phyloP scores from a whole-genome alignment of 2,888 invertebrate genomes.

The Tachina lurida region DNA sequence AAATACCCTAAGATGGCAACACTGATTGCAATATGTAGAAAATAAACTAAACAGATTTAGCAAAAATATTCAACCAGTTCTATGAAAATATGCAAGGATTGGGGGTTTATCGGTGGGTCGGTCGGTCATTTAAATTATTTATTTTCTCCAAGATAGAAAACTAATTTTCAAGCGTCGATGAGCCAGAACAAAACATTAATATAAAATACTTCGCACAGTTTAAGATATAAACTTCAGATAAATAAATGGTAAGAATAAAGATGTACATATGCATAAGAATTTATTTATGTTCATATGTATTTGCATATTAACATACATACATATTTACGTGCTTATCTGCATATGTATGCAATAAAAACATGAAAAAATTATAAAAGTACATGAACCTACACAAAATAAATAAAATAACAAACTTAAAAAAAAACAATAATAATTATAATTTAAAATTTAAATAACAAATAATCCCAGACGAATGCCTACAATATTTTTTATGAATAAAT shows the following conservation, averaged over 20 bases:
- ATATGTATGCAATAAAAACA: neutral
- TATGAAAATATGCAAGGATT: constrained; percentile 34
- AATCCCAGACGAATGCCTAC: neutral
- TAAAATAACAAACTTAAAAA: neutral
- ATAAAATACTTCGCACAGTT: neutral
- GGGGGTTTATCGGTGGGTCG: constrained; percentile 38
- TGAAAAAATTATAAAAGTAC: no score
- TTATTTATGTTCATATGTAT: neutral
- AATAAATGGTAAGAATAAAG: constrained; percentile 32
- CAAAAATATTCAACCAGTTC: constrained; percentile 48
- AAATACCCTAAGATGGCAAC: no score
- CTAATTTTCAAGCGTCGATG: neutral
- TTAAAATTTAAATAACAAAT: neutral
- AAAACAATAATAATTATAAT: neutral
- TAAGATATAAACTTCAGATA: neutral
- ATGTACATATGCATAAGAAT: neutral
- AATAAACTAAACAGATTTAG: neutral
- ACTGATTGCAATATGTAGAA: neutral
- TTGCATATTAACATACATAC: neutral
- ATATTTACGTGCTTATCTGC: neutral
- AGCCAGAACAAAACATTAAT: constrained; percentile 1
- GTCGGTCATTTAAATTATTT: neutral
- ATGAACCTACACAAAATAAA: neutral
- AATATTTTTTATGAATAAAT: no score
- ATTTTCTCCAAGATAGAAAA: constrained; percentile 2